These are phyloP conservation scores for Nomada lathburiana DNA, from an alignment of 2,888 invertebrate species.

Conservation along the genomic window DNA sequence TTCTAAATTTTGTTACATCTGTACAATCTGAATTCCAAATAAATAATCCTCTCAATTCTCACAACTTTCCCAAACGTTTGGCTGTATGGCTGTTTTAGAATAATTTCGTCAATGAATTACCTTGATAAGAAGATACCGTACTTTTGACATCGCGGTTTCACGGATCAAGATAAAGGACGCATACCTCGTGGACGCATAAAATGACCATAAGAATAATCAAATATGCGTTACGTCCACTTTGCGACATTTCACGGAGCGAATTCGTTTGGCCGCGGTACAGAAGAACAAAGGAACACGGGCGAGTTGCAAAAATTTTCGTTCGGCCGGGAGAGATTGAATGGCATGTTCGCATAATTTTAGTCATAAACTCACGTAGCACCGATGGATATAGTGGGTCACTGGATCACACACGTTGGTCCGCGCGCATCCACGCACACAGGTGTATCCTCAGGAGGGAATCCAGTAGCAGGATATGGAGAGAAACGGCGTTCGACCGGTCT, in stretches of 20 bases:
- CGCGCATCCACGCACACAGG: conserved; percentile 48
- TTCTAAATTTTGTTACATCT: neutral
- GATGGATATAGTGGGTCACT: conserved; percentile 76
- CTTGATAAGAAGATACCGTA: too few species aligned
- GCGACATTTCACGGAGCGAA: neutral
- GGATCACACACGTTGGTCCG: conserved; percentile 69
- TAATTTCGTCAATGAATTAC: neutral
- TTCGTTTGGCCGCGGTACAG: neutral
- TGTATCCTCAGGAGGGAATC: conserved; percentile 55
- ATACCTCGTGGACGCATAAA: neutral
- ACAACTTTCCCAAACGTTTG: neutral
- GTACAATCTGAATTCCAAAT: neutral
- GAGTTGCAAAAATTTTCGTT: neutral
- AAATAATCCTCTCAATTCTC: neutral
- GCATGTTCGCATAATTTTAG: conserved; percentile 41
- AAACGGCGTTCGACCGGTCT: conserved; percentile 72
- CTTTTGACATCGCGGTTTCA: neutral
- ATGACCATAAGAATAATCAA: neutral
- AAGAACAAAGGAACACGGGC: neutral
- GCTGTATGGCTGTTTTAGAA: neutral
- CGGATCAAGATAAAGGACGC: neutral
- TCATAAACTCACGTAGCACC: conserved; percentile 49
- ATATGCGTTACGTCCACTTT: neutral
- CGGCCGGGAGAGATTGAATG: conserved; percentile 25
- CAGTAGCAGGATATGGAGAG: conserved; percentile 75